These are phyloP conservation scores for Macaca mulatta DNA, from an alignment of 2,113 vertebrate genomes.

Conservation along the genomic window DNA sequence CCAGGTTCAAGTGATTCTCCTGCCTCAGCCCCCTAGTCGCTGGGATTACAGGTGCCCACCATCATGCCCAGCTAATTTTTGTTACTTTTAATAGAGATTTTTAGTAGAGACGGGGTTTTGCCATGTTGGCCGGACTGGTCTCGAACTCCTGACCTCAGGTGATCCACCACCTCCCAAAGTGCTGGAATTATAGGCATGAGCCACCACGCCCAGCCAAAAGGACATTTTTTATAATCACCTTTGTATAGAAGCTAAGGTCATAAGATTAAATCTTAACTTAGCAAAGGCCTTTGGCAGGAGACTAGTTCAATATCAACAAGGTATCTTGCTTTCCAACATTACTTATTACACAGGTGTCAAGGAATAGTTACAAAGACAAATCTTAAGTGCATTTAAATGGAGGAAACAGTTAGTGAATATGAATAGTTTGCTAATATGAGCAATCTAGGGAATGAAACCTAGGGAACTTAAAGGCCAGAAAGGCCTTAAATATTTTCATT, in stretches of 20 bases:
- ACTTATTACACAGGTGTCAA: slow-evolving; percentile 36
- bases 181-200: too few species aligned
- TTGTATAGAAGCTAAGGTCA: slow-evolving; percentile 11
- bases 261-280: slow-evolving; percentile 66
- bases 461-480: slow-evolving; percentile 71
- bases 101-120: too few species aligned
- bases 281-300: slow-evolving; percentile 18
- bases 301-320: slow-evolving; percentile 48
- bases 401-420: slow-evolving; percentile 37
- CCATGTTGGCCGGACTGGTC: too few species aligned
- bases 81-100: too few species aligned
- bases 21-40: too few species aligned
- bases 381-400: neutral
- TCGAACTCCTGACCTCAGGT: neutral
- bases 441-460: slow-evolving; percentile 68
- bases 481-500: slow-evolving; percentile 76
- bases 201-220: neutral
- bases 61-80: too few species aligned
- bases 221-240: slow-evolving; percentile 44
- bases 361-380: slow-evolving; percentile 52
- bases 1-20: too few species aligned
- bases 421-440: slow-evolving; percentile 37
- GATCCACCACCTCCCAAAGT: too few species aligned
- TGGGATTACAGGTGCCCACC: too few species aligned
- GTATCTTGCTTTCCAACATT: slow-evolving; percentile 53